Evolutionary conservation across 2,888 invertebrate species (phyloP).

Genomic region (Steromphala cineraria): DNA sequence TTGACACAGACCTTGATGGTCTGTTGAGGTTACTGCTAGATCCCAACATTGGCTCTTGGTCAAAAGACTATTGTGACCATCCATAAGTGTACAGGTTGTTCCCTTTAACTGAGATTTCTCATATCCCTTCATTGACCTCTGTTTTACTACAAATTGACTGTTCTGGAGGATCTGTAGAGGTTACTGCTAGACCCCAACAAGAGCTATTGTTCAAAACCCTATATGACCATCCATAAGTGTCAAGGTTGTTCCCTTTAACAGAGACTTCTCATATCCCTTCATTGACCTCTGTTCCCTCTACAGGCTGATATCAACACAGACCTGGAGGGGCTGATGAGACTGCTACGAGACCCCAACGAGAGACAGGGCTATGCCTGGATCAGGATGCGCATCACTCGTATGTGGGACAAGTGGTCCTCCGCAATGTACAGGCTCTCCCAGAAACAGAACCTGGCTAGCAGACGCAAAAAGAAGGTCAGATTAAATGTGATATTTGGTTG

Average conservation of each 20-base stretch:
- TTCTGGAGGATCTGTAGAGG: too few relatives aligned
- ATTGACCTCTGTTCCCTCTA: neutral
- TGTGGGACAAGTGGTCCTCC: constrained; percentile 72
- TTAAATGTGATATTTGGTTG: neutral
- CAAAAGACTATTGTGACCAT: too few relatives aligned
- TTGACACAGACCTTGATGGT: too few relatives aligned
- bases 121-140: neutral
- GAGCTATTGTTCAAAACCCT: too few relatives aligned
- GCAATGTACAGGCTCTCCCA: constrained; percentile 57
- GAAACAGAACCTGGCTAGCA: constrained; percentile 60
- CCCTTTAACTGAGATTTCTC: too few relatives aligned
- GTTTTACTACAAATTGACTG: constrained; percentile 56
- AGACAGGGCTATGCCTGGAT: constrained; percentile 75
- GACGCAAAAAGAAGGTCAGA: constrained; percentile 64
- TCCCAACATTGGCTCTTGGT: too few relatives aligned
- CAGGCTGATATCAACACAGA: constrained; percentile 66
- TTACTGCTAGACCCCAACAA: too few relatives aligned
- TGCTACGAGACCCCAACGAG: constrained; percentile 72
- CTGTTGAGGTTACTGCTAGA: too few relatives aligned
- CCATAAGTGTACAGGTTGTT: too few relatives aligned
- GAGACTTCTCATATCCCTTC: neutral
- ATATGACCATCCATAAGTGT: too few relatives aligned
- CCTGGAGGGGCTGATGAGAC: constrained; percentile 64
- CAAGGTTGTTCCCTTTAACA: too few relatives aligned
- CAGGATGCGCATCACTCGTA: constrained; percentile 70